A percentile compares a stretch with the other conserved stretches of the same genome.
These are phyloP conservation scores for Ennomos quercinarius DNA, from an alignment of 2,888 invertebrate species.

Conservation along the genomic window DNA sequence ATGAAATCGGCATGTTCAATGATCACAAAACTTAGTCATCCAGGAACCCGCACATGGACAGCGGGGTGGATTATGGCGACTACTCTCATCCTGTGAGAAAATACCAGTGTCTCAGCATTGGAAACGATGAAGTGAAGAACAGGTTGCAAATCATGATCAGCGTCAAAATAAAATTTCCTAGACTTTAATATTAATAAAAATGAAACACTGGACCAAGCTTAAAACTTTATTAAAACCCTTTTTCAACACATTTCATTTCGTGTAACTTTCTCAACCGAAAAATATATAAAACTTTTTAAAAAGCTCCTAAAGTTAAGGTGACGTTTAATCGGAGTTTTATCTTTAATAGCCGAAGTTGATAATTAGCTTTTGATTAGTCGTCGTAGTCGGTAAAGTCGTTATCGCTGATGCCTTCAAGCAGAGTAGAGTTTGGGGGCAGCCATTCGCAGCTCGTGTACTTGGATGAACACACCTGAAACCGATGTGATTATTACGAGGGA, in stretches of 20 bases:
- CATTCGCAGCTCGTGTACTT: slow-evolving; percentile 77
- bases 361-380: slow-evolving; percentile 46
- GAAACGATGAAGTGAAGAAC: no score
- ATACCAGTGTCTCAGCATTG: no score
- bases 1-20: no score
- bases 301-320: slow-evolving; percentile 36
- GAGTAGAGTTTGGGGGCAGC: slow-evolving; percentile 86
- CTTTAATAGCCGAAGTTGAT: slow-evolving; percentile 42
- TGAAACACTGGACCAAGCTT: slow-evolving; percentile 21
- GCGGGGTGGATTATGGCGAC: no score
- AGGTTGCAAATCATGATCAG: neutral
- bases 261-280: slow-evolving; percentile 22
- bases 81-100: no score
- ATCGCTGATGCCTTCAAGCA: slow-evolving; percentile 65
- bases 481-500: slow-evolving; percentile 34
- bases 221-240: slow-evolving; percentile 22
- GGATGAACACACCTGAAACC: slow-evolving; percentile 64
- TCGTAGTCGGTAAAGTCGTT: slow-evolving; percentile 44
- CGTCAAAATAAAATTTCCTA: neutral
- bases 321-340: slow-evolving; percentile 42
- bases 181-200: slow-evolving; percentile 5
- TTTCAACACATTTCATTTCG: slow-evolving; percentile 18
- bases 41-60: no score
- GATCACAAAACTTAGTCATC: no score
- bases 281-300: slow-evolving; percentile 25